Conservation (phyloP, 2,113 vertebrate species). For the Circaetus cinerascens region DNA sequence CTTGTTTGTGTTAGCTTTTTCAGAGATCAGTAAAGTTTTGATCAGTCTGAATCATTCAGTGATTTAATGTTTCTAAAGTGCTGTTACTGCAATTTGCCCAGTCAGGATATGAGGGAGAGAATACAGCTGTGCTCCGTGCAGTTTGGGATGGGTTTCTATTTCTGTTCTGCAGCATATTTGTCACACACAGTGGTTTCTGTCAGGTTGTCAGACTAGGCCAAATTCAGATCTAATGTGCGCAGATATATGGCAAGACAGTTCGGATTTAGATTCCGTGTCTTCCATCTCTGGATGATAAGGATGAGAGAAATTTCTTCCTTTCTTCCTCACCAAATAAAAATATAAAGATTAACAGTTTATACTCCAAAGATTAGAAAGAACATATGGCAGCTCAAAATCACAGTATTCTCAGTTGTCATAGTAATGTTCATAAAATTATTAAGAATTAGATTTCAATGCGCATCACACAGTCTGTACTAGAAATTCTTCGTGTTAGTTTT, state of each 20-base stretch:
- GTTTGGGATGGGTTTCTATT: background rate
- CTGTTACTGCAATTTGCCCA: background rate
- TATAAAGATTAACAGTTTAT: background rate
- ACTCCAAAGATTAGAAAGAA: background rate
- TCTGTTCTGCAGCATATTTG: background rate
- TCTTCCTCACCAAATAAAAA: background rate
- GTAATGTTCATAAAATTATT: background rate
- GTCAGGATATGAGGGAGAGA: background rate
- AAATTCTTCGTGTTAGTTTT: background rate
- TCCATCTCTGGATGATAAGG: background rate
- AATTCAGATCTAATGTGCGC: background rate
- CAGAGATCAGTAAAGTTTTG: background rate
- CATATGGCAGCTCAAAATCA: background rate
- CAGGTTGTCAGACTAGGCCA: background rate
- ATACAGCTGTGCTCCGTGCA: background rate
- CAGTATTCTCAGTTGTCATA: background rate
- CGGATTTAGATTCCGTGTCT: background rate
- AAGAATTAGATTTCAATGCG: background rate
- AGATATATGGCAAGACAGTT: background rate
- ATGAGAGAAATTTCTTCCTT: background rate
- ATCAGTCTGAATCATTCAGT: background rate
- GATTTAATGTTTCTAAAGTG: background rate
- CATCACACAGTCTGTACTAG: background rate
- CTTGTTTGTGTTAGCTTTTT: background rate
- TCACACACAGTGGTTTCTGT: background rate